phyloP scores from a whole-genome alignment of 92 coral and sea anemone species.

The Porites evermanni region DNA sequence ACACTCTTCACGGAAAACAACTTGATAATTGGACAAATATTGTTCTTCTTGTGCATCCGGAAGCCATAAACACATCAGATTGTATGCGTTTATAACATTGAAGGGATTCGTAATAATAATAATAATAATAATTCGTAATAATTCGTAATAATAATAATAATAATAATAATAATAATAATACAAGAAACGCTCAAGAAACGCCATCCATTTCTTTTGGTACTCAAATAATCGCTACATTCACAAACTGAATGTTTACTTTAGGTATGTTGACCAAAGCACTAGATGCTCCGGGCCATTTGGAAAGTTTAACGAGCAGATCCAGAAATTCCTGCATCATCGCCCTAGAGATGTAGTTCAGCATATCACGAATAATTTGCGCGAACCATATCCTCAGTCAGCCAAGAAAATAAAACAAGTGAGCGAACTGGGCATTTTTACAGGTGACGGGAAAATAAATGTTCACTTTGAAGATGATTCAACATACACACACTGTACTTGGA shows the following conservation, averaged over 20 bases:
- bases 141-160: no score
- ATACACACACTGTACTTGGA: neutral
- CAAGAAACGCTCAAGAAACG: no score
- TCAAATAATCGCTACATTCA: no score
- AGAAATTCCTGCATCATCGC: neutral
- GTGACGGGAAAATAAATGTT: neutral
- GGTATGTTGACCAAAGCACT: neutral
- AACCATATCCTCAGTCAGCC: neutral
- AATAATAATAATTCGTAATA: no score
- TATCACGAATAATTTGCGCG: neutral
- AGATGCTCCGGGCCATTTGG: neutral
- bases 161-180: no score
- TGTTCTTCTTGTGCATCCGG: no score
- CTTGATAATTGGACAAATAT: no score
- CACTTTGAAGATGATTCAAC: neutral
- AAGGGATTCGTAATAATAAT: no score
- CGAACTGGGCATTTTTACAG: neutral
- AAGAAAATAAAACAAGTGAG: neutral
- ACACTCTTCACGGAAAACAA: no score
- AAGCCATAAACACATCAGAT: no score
- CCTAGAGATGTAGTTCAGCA: constrained; percentile 1
- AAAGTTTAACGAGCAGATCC: neutral
- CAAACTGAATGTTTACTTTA: neutral
- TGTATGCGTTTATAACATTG: no score
- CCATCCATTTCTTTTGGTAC: no score